Percentiles rank a stretch among this genome's conserved stretches.
These are phyloP conservation scores for Gnathonemus longibarbis DNA, from an alignment of 2,113 vertebrate genomes.

Conservation along the genomic window DNA sequence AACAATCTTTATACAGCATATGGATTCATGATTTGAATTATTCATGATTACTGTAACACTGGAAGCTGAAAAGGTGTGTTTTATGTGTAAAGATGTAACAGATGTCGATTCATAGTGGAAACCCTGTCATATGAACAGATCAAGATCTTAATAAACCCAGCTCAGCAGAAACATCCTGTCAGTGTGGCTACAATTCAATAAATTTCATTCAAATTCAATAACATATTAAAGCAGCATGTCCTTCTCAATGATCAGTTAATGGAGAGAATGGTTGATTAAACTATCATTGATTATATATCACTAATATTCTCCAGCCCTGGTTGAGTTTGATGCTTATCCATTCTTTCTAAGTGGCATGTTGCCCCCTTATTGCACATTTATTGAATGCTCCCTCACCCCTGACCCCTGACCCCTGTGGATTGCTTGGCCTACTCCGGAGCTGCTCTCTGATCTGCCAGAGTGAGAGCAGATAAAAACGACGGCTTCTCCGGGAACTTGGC, in stretches of 20 bases:
- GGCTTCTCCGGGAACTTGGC: constrained; percentile 9
- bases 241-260: not conserved
- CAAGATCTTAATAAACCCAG: not conserved
- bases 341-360: not conserved
- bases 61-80: not conserved
- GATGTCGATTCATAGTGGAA: not conserved
- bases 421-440: not conserved
- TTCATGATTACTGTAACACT: not conserved
- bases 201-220: not conserved
- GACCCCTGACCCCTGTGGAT: not conserved
- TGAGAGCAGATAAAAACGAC: not conserved
- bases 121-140: not conserved
- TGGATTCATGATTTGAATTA: not conserved
- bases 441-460: not conserved
- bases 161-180: not conserved
- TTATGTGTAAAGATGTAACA: not conserved
- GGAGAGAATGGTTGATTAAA: not conserved
- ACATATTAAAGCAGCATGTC: not conserved
- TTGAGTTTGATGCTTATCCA: not conserved
- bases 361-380: not conserved
- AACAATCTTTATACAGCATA: not conserved
- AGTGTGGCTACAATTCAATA: not conserved
- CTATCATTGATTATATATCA: not conserved
- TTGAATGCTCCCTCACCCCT: not conserved
- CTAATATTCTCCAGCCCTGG: not conserved